Evolutionary conservation across 2,113 vertebrate species (phyloP).

Genomic region (Takifugu flavidus): DNA sequence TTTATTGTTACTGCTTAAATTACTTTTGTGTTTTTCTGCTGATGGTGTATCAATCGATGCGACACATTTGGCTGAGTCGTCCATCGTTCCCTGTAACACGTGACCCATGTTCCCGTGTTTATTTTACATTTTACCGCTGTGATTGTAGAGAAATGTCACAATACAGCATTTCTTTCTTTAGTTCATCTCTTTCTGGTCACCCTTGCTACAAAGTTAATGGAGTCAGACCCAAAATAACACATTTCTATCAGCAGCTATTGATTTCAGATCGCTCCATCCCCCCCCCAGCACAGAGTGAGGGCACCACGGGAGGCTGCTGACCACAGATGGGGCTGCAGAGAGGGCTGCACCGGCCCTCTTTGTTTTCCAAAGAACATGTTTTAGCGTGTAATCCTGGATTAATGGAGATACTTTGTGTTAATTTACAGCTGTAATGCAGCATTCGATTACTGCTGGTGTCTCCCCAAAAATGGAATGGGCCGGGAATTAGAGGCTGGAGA

Average conservation of each 20-base stretch:
- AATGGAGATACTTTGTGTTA: constrained; percentile 83
- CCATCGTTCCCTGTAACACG: too few relatives aligned
- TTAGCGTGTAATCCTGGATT: constrained; percentile 90
- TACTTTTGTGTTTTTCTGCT: background rate
- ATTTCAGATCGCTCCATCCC: constrained; percentile 51
- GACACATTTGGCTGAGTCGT: too few relatives aligned
- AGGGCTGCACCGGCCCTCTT: constrained; percentile 73
- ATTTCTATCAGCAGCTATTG: constrained; percentile 55
- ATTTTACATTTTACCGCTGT: too few relatives aligned
- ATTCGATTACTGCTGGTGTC: constrained; percentile 74
- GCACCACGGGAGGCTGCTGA: constrained; percentile 48
- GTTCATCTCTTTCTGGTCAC: constrained; percentile 30
- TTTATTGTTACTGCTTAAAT: background rate
- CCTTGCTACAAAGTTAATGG: constrained; percentile 35
- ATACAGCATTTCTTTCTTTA: background rate
- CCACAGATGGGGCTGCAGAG: constrained; percentile 72
- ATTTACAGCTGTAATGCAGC: constrained; percentile 83
- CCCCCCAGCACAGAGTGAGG: constrained; percentile 51
- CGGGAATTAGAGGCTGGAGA: constrained; percentile 75
- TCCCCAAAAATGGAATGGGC: constrained; percentile 65
- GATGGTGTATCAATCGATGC: too few relatives aligned
- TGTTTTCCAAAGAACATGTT: constrained; percentile 83
- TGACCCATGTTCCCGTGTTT: too few relatives aligned
- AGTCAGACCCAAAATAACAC: constrained; percentile 66
- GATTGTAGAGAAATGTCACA: background rate